Evolutionary conservation across 2,888 invertebrate species (phyloP), one percentile per base, ranked within the genome.

Genomic region (Parthenolecanium corni): DNA sequence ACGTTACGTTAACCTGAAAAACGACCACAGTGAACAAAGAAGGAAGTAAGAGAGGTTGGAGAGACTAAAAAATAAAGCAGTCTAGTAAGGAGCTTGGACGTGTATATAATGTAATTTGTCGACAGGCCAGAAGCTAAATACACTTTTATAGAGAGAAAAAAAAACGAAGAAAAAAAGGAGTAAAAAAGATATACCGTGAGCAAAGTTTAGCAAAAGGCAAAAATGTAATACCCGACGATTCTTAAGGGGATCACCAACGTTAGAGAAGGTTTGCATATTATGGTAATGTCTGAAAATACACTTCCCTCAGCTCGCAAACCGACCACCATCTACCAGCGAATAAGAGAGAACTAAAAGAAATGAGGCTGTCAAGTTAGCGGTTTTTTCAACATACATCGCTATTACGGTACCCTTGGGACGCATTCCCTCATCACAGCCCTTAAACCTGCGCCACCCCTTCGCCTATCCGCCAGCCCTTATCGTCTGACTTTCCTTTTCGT

Each of bases 391-490:
- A 66, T 66, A 66, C 64, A 66, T 66, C 66, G 66, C 63, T 64
- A 64, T 66, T 66, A 66, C 64, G 64, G 64, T 64, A 63, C 66
- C 66, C 65, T 54, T 53, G 66, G 66, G 66, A 66, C 64, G 49
- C 58, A 47, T 58, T 58, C 58, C 58, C 58, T 58, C 58, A 58
- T 47, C 58, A 46, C 31, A 58, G 58, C 44, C 58, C 58, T 58
- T 44, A 58, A 58, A 44, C 58, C 58, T 46, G 58, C 38, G 31
- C 52, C 52, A 25, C 52, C 52, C 16, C 52, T 36, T 38, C 21
- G 31, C 31, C 31, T 9, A 4, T 31, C 9, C 31, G 31, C 9
- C 31, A 9, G 5, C 31, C 9, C 31, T 31, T 31, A 6, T 9
- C 31, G 9, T 31, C 31, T 31, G 31, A 31, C 31, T 31, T 6